Evolutionary conservation across 2,888 invertebrate genomes (phyloP), one percentile per base, ranked within the genome.

Genomic region (Callimorpha dominula): DNA sequence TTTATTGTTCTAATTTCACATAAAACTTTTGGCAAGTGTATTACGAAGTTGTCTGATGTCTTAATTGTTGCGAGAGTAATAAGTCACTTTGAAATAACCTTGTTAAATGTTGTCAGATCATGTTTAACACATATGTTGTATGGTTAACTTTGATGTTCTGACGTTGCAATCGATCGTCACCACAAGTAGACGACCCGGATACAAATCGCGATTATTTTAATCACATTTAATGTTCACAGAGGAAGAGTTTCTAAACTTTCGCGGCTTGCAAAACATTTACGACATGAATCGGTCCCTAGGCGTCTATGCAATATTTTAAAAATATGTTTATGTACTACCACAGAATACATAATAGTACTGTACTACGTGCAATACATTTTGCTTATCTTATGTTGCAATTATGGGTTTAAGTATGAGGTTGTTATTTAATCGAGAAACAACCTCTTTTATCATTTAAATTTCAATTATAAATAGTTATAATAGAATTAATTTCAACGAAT

Each of bases 1-100:
- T 81, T 77, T 76, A 76, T 80, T 79, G 71, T 68, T 73, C 65
- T 76, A 68, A 77, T 82, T 78, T 76, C 63, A 68, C 75, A 67
- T 60, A 72, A 73, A 79, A 72, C n/a, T 50, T 42, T 64, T 12
- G 12, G 5, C 15, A 63, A 60, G 57, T 65, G 71, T 60, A 49
- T 72, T 49, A 63, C 17, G 9, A 9, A 62, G 40, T 49, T 62
- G 6, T 12, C 40, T 50, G 63, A 17, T 64, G 64, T 17, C 42
- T 20, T 14, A 46, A 65, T 46, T 46, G 11, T 46, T 20, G 43
- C 42, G 42, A 9, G 17, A n/a, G 5, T 46, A 42, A 64, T 43
- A 57, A 11, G 20, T 57, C 11, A 54, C 20, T 57, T 31, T 31
- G 31, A 20, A 57, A 57, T 57, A 57, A 57, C 20, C 20, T 20